Evolutionary conservation across 1,140 invertebrate genomes (phyloP), one percentile per base, ranked within the genome.

Genomic region (Telenomus remus): DNA sequence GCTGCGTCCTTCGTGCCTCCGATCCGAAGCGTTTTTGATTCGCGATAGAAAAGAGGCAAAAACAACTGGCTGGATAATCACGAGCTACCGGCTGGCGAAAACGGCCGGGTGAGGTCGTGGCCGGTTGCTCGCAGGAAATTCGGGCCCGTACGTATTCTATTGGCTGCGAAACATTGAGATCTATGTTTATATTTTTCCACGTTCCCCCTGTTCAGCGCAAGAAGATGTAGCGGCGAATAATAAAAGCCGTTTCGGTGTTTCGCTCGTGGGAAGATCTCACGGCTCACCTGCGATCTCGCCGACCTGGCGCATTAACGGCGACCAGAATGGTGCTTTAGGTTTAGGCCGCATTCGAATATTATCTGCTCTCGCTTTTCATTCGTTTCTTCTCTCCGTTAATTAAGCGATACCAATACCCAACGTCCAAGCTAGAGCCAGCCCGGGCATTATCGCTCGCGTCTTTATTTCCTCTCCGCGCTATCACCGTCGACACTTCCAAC

Each of bases 191-290:
- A 73, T 78, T 78, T 70, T 73, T 70, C 60, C 76, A 69, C 64
- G 53, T 66, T 74, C 64, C 49, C 64, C 65, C 50, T 56, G 72
- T 68, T 61, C 65, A 71, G 50, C 56, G 50, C 47, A 72, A 60
- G 74, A 72, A 72, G 74, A 77, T 71, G 66, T 54, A 66, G 74
- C 74, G 78, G 78, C 74, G 66, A 79, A 79, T 78, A 80, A 79
- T 80, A 79, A 80, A 80, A 70, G 78, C 78, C 66, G 65, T 79
- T 81, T 79, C 73, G 72, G 77, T 71, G 65, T 78, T 79, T 79
- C 69, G 65, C 60, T 81, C 82, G 81, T 84, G 84, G 82, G 83
- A 85, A 84, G 80, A 81, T 85, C 82, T 83, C 84, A 85, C 81
- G 82, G 80, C 72, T 83, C 79, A 84, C 81, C 84, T 84, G 63